Evolutionary conservation across 2,888 invertebrate species (phyloP), one percentile per base, ranked within the genome.

Genomic region (Drosophila atripex): DNA sequence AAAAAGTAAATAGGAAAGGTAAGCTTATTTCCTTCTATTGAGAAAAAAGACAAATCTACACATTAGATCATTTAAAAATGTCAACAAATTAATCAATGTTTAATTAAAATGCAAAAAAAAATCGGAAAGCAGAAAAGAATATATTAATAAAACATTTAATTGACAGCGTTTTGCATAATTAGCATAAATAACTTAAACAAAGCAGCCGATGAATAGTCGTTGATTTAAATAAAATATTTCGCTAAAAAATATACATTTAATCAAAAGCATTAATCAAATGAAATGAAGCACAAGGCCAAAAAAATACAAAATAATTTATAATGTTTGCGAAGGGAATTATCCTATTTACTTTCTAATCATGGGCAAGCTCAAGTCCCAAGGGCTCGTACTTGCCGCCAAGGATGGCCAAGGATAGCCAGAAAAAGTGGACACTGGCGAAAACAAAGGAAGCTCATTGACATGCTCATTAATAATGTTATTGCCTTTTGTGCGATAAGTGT

Each of bases 401-500:
- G 49, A 71, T 28, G 43, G 32, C 68, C 69, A 66, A 68, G 65
- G 65, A 49, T 52, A 72, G 71, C 54, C 65, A 41, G 61, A 60
- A 61, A 61, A 61, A 61, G 60, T 28, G n/a, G 60, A 58, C 35
- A 35, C 46, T 46, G 41, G 30, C 8, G 50, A 54, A 78, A 73
- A 82, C 88, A 88, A 83, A 86, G 55, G 86, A 63, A 71, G 55
- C 86, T 84, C 84, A 84, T 84, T 84, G 84, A 84, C 84, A 84
- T 84, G 84, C 88, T 88, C 84, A 84, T 84, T 84, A 84, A 84
- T 84, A 83, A 84, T 88, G 84, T 84, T 86, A 84, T 84, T 84
- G 88, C 84, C 84, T 84, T 84, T 84, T 88, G 84, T 88, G 84
- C 88, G 87, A 88, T 84, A 84, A 84, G 84, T 84, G 84, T 84